These are phyloP conservation scores for Sinotaia quadrata DNA, from an alignment of 2,888 invertebrate genomes.

Conservation along the genomic window DNA sequence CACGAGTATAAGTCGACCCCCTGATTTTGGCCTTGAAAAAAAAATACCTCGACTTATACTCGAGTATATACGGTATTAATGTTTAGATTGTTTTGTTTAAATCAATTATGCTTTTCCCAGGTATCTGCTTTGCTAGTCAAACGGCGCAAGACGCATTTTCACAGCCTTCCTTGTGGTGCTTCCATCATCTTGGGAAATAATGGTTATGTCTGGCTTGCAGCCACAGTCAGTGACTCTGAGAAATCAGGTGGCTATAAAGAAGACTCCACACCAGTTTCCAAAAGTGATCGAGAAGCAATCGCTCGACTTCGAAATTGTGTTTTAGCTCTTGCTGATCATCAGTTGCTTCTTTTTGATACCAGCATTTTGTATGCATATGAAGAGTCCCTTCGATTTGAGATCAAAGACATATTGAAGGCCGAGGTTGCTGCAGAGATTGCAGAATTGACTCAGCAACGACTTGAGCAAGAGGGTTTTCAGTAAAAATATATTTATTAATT, in stretches of 20 bases:
- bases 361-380: constrained; percentile 93
- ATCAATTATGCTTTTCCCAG: constrained; percentile 75
- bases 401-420: constrained; percentile 82
- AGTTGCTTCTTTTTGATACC: constrained; percentile 92
- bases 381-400: constrained; percentile 82
- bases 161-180: constrained; percentile 91
- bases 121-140: constrained; percentile 94
- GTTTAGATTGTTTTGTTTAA: not conserved
- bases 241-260: constrained; percentile 81
- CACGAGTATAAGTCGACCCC: too few species aligned
- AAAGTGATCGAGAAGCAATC: constrained; percentile 87
- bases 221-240: constrained; percentile 76
- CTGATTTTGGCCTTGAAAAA: too few species aligned
- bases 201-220: constrained; percentile 95
- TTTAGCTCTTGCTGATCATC: constrained; percentile 86
- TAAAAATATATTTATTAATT: too few species aligned
- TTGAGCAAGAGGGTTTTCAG: constrained; percentile 58
- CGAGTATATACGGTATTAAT: too few species aligned
- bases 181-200: constrained; percentile 96
- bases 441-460: constrained; percentile 82
- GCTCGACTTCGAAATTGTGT: constrained; percentile 92
- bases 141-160: constrained; percentile 95
- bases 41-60: too few species aligned
- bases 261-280: constrained; percentile 82
- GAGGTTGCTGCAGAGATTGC: constrained; percentile 90